Evolutionary conservation across 2,113 vertebrate genomes (phyloP), one percentile per base, ranked within the genome.

Genomic region (Dipodomys merriami): DNA sequence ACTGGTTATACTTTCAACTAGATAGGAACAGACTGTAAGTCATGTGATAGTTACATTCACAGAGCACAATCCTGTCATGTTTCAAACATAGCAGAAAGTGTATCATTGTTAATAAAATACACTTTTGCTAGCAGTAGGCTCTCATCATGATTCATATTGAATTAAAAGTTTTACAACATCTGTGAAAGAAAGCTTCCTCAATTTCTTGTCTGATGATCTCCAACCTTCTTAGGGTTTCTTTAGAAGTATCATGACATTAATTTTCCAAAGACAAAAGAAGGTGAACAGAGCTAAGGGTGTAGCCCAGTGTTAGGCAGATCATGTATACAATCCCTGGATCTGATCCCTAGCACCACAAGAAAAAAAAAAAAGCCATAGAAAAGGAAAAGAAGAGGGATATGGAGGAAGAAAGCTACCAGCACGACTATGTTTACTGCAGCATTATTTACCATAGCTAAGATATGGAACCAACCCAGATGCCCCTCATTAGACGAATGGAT

Each of bases 101-200:
- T 35, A 64, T 0, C 57, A 18, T 11, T 49, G 27, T 69, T 69
- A 81, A 73, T 4, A 64, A 69, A 30, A n/a, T 57, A 7, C 53
- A 80, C 53, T 29, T 62, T 16, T 60, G 16, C 20, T 73, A 39
- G 39, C 57, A 44, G 60, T 64, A 83, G 65, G 16, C 5, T 74
- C 7, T 53, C 69, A 49, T 0, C 16, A 1, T 68, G 82, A 35
- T 12, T 89, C 77, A 79, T 12, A 9, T 0, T 57, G 65, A 80
- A 88, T 30, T 16, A 30, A 78, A 90, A 67, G 65, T 87, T 79
- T 62, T 81, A 76, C 77, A 86, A 87, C 6, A 78, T 39, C 18
- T 49, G 15, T 84, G 35, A 72, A 86, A 25, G 22, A n/a, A 94
- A 91, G 68, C 0, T 12, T 74, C 23, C 16, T 64, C 76, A 87